These are phyloP conservation scores for Pardalotus punctatus DNA, from an alignment of 2,113 vertebrate species.

Conservation along the genomic window DNA sequence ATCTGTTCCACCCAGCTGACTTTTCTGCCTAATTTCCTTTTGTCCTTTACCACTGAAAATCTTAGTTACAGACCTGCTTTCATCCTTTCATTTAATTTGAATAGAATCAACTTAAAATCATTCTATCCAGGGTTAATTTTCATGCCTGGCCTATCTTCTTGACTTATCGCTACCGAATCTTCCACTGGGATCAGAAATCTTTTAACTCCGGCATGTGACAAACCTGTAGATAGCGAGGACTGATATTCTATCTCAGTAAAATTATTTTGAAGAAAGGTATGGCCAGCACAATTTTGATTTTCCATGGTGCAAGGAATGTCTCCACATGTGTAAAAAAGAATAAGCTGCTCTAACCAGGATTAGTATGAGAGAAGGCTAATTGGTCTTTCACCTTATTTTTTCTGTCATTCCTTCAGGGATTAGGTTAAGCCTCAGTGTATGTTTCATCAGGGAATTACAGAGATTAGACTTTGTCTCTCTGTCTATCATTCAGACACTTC, in stretches of 20 bases:
- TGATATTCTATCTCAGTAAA: not conserved
- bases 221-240: not conserved
- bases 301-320: not conserved
- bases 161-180: not conserved
- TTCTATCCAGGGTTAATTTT: conserved; percentile 4
- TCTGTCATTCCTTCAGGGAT: conserved; percentile 69
- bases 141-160: not conserved
- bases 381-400: conserved; percentile 74
- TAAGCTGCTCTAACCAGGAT: conserved; percentile 57
- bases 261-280: not conserved
- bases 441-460: conserved; percentile 64
- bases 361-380: conserved; percentile 64
- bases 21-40: conserved; percentile 5
- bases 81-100: not conserved
- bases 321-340: not conserved
- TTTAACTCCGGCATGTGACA: not conserved
- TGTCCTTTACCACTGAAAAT: not conserved
- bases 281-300: not conserved
- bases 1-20: not conserved
- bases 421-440: conserved; percentile 72
- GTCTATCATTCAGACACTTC: conserved; percentile 57
- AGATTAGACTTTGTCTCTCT: conserved; percentile 67
- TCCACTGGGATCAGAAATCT: not conserved
- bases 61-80: not conserved
- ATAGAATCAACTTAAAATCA: not conserved